Evolutionary conservation across 2,113 vertebrate genomes (phyloP), one percentile per base, ranked within the genome.

Genomic region (Rhinoderma darwinii): DNA sequence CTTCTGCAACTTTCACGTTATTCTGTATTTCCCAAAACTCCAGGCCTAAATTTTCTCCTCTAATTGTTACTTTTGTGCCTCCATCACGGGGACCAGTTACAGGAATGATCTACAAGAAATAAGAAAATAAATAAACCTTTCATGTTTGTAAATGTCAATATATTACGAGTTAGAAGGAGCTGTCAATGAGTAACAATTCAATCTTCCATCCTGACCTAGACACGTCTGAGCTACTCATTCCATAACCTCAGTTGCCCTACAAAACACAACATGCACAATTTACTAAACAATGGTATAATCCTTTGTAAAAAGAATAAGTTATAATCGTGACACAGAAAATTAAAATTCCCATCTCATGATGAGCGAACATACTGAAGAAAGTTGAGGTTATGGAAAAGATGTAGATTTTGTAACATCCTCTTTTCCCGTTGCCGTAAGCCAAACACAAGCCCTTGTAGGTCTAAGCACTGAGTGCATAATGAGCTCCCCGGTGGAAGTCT

Each of bases 31-130:
- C 98, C 47, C 91, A 90, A 92, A 99, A 99, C 43, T 97, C 97
- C 92, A 99, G 92, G 0, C 98, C 98, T 89, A 99, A 92, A 90
- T 99, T 99, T 91, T 98, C 98, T 5, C 98, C 98, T 1, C 96
- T 96, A 90, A 99, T 99, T 17, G 98, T 99, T 89, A 99, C 98
- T 35, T 94, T 96, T 0, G 98, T 99, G 5, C 98, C 98, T 1
- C 98, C 98, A 91, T 99, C 98, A 0, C 98, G 95, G 35, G 98
- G 98, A 2, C 98, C 98, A 0, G 96, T 95, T 56, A 97, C 92
- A 0, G 98, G 98, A 27, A 95, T 96, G 88, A 99, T 97, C 98
- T 99, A 93, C 17, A 89, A 59, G 37, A 43, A 89, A 56, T 76
- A 84, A n/a, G n/a, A n/a, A 50, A 51, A 72, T 8, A 83, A 43